Evolutionary conservation across 2,888 invertebrate species (phyloP).

Genomic region (Oxystoma pomonae): DNA sequence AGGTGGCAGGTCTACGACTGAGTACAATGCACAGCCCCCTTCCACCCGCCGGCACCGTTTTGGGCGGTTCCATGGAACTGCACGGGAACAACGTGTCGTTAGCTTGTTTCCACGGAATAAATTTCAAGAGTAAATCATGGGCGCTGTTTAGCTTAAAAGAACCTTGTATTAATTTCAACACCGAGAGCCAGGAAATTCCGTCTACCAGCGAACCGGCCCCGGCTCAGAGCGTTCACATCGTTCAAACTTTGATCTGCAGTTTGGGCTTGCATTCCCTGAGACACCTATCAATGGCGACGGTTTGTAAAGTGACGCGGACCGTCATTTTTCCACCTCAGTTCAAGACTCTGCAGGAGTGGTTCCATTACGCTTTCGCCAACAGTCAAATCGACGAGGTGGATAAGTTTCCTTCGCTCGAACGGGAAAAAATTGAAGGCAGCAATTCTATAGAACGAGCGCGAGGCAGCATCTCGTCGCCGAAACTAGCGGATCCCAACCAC

Average conservation of each 20-base stretch:
- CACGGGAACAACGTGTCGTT: constrained; percentile 88
- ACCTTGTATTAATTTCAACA: constrained; percentile 88
- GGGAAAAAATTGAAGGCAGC: constrained; percentile 61
- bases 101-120: constrained; percentile 96
- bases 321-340: constrained; percentile 95
- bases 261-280: constrained; percentile 70
- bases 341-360: constrained; percentile 93
- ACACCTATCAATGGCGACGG: constrained; percentile 91
- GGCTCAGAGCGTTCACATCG: constrained; percentile 71
- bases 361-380: constrained; percentile 92
- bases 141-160: constrained; percentile 91
- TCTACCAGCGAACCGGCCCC: constrained; percentile 49
- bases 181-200: constrained; percentile 85
- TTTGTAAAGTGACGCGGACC: constrained; percentile 86
- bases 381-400: constrained; percentile 96
- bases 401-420: constrained; percentile 83
- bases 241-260: constrained; percentile 86
- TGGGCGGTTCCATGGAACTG: constrained; percentile 82
- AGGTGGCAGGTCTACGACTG: constrained; percentile 77
- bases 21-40: constrained; percentile 66
- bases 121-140: constrained; percentile 95
- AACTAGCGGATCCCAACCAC: constrained; percentile 75
- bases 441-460: constrained; percentile 56
- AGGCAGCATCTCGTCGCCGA: constrained; percentile 49
- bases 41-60: constrained; percentile 69